phyloP scores from a whole-genome alignment of 2,888 invertebrate genomes.

The Drosophila mulleri region DNA sequence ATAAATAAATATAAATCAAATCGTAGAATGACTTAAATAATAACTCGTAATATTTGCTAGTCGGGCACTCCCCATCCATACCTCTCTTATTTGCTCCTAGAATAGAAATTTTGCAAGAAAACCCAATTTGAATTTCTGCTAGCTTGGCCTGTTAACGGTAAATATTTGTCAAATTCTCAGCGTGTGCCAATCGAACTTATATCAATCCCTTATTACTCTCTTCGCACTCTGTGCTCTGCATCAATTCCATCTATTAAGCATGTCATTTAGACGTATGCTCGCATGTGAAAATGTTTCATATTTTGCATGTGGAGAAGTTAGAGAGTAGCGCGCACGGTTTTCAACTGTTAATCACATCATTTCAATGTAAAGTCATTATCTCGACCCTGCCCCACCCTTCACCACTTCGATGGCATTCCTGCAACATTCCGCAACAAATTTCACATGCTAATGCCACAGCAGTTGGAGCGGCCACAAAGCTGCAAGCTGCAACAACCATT shows the following conservation, averaged over 20 bases:
- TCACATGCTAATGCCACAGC: conserved; percentile 34
- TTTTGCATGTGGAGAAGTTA: neutral
- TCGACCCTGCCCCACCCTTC: neutral
- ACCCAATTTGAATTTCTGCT: too few species aligned
- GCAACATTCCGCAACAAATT: conserved; percentile 17
- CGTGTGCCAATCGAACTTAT: too few species aligned
- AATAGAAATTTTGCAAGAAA: too few species aligned
- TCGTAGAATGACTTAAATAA: too few species aligned
- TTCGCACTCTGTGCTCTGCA: neutral
- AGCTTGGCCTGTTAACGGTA: neutral
- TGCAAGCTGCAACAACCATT: conserved; percentile 16
- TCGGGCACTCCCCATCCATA: too few species aligned
- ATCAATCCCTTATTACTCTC: neutral
- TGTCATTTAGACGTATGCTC: neutral
- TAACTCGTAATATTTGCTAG: too few species aligned
- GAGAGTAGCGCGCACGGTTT: too few species aligned
- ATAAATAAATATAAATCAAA: too few species aligned
- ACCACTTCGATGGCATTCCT: conserved; percentile 16
- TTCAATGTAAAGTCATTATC: conserved; percentile 6
- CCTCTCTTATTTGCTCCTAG: too few species aligned
- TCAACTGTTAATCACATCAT: conserved; percentile 4
- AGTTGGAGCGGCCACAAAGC: conserved; percentile 16
- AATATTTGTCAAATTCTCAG: neutral
- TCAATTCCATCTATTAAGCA: neutral
- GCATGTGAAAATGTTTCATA: neutral